Evolutionary conservation across 2,113 vertebrate genomes (phyloP).

Genomic region (Paradoxurus hermaphroditus): DNA sequence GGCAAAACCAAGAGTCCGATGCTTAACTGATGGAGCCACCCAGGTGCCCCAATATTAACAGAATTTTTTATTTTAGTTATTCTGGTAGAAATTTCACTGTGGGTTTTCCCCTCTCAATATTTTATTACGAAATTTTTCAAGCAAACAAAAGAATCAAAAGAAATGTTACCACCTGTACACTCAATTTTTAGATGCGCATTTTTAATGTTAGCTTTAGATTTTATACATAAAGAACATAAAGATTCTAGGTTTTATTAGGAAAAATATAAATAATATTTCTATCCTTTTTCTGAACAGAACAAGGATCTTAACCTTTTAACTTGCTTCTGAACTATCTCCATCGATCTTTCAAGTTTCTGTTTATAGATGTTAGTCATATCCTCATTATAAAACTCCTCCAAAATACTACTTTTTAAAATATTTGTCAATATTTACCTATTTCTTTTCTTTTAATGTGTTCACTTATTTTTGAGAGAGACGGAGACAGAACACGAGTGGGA

Average conservation of each 20-base stretch:
- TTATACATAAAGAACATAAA: background rate
- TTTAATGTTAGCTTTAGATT: background rate
- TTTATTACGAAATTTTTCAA: background rate
- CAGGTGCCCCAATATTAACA: background rate
- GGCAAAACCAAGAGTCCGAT: too few species aligned
- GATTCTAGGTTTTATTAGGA: background rate
- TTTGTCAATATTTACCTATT: background rate
- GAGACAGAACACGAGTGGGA: too few species aligned
- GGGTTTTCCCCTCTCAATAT: background rate
- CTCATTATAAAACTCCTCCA: background rate
- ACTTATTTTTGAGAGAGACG: too few species aligned
- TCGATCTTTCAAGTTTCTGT: background rate
- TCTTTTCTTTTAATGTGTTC: background rate
- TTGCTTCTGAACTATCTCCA: background rate
- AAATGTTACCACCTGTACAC: background rate
- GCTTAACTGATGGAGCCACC: too few species aligned
- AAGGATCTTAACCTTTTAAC: background rate
- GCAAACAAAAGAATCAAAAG: background rate
- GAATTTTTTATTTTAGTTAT: background rate
- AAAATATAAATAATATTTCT: background rate
- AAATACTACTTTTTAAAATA: background rate
- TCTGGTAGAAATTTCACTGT: background rate
- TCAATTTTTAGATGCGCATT: background rate
- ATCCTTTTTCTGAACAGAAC: background rate
- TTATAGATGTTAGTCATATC: background rate